Base-by-base conservation (phyloP, 1,140 invertebrate genomes). In the Zaprionus inermis region DNA sequence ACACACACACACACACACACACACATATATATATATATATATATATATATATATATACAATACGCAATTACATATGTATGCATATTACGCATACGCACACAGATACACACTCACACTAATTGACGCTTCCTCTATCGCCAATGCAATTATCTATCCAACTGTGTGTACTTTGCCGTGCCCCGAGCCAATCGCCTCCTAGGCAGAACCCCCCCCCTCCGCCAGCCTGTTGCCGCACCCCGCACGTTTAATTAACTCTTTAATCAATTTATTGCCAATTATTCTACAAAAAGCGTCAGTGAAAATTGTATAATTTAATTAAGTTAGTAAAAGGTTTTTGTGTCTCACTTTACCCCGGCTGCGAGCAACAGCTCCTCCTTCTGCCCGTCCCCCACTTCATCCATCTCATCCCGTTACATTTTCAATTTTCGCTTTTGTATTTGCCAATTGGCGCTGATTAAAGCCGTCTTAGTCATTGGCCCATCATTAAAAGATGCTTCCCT, bases 181-280 rank as follows among this genome's bases (percentile, higher is more conserved):
- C n/a, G 7, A 44, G 16, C 38, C 38, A 9, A 5, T 16, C n/a
- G n/a, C 5, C 38, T 7, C 3, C 24, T 28, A 1, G 3, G 24
- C 24, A 4, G 4, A 24, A 44, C 44, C 68, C 56, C 78, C 75
- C n/a, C 6, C n/a, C 2, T 2, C n/a, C n/a, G 2, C 2, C 11
- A 1, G 2, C 34, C 18, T 18, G n/a, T 18, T 51, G 60, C 34
- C 46, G 30, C 46, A 38, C 73, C 56, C 81, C 81, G 75, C 66
- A 72, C 76, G 69, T 86, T 86, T 86, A 86, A 86, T 86, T 86
- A 84, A 86, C 76, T 79, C 83, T 88, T 86, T 86, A 86, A 86
- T 86, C 79, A 86, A 86, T 86, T 86, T 86, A 86, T 86, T 86
- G 83, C 79, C 83, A 86, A 86, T 86, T 86, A 86, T 88, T 86